Base-by-base conservation (phyloP, 2,888 invertebrate genomes). In the Cataglyphis altisquamis region DNA sequence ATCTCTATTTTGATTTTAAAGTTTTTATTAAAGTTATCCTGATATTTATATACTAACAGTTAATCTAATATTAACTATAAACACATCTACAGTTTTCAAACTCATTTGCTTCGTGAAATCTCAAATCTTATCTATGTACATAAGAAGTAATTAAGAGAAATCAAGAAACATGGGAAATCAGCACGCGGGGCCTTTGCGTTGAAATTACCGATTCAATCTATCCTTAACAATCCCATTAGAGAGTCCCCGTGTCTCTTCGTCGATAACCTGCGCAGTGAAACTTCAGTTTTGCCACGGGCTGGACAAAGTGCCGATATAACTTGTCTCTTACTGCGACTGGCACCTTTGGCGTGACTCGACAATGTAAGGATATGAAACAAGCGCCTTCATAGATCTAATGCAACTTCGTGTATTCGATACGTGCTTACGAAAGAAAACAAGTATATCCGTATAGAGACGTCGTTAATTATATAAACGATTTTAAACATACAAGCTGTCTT, bases 231-330 rank as follows among this genome's bases (percentile, higher is more conserved):
- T 78, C 78, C 83, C 87, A 84, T 89, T 88, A 89, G 75, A 64
- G 73, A 55, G 36, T 55, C 77, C 68, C 55, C 45, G 18, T 41
- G 39, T 70, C 29, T 72, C 25, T 8, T 52, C 83, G 57, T 66
- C 70, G 83, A 84, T 81, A 41, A 62, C 21, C 66, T n/a, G 70
- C 32, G 32, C 57, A n/a, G 36, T 21, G 78, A 90, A 92, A 92
- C 89, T 91, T 90, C 78, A 77, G 87, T 89, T 90, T 32, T 12
- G 52, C 68, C 55, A 29, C 36, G 12, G 70, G 63, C 57, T 88
- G 90, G 91, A 91, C 92, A 92, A 92, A 92, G 92, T 92, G 73
- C 52, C 82, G 82, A 83, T 81, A 68, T 84, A 48, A 84, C 77
- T 64, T 82, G 80, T 81, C 57, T 82, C 74, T 66, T 63, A 55